A percentile compares a stretch with the other conserved stretches of the same genome.
Evolutionary conservation across 2,888 invertebrate species (phyloP).

Genomic region (Ferdinandea cuprea): DNA sequence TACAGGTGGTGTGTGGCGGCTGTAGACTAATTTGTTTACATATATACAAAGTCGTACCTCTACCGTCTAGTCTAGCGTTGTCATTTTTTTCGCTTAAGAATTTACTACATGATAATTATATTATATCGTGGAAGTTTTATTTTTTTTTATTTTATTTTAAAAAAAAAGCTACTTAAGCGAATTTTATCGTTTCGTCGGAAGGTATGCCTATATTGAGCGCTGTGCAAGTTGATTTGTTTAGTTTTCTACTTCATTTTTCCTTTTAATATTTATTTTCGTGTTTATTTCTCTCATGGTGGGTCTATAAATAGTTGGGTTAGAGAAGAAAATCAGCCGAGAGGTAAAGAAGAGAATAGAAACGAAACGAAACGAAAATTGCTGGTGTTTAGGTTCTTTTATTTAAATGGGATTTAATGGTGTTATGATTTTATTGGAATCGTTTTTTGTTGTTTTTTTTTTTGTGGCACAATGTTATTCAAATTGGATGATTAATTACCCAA

Average conservation of each 20-base stretch:
- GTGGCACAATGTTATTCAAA: not conserved
- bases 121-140: constrained; percentile 6
- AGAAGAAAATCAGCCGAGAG: constrained; percentile 17
- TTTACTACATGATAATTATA: constrained; percentile 9
- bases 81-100: constrained; percentile 32
- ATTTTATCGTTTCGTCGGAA: constrained; percentile 4
- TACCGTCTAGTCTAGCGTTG: not conserved
- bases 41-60: not conserved
- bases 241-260: constrained; percentile 6
- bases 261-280: constrained; percentile 33
- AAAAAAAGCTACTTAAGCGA: constrained; percentile 8
- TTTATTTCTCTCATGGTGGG: constrained; percentile 47
- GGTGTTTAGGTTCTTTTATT: constrained; percentile 39
- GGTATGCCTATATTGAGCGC: not conserved
- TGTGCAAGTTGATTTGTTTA: constrained; percentile 6
- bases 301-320: constrained; percentile 57
- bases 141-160: too few species aligned
- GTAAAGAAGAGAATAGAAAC: constrained; percentile 1
- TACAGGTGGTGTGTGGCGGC: constrained; percentile 44
- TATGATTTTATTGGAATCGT: constrained; percentile 54
- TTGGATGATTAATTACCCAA: constrained; percentile 22
- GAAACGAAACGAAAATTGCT: not conserved
- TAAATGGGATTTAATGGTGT: constrained; percentile 59
- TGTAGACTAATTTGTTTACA: constrained; percentile 42
- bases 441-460: constrained; percentile 1